Evolutionary conservation across 2,888 invertebrate genomes (phyloP).

Genomic region (Protophormia terraenovae): DNA sequence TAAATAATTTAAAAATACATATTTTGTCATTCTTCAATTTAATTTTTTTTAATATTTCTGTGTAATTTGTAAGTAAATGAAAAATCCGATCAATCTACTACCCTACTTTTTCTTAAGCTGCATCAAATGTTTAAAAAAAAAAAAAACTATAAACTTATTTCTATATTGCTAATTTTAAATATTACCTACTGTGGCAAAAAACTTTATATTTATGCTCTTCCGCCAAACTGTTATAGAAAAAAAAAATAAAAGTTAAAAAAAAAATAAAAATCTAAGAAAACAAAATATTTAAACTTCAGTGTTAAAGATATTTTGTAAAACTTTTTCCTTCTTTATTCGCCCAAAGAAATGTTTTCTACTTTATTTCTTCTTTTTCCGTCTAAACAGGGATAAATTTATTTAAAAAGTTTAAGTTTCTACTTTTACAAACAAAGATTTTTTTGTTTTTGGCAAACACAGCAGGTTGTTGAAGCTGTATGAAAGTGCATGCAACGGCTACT

Average conservation of each 20-base stretch:
- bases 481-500: constrained; percentile 26
- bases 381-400: constrained; percentile 55
- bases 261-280: constrained; percentile 19
- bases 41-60: too few relatives aligned
- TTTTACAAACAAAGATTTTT: constrained; percentile 43
- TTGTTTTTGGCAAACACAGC: constrained; percentile 47
- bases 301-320: constrained; percentile 53
- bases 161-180: constrained; percentile 29
- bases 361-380: constrained; percentile 30
- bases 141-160: not conserved
- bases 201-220: constrained; percentile 14
- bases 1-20: too few relatives aligned
- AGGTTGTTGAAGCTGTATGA: constrained; percentile 36
- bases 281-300: constrained; percentile 26
- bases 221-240: constrained; percentile 3
- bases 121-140: not conserved
- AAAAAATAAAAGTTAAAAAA: too few relatives aligned
- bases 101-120: too few relatives aligned
- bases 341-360: constrained; percentile 39
- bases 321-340: constrained; percentile 35
- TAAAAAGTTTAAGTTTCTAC: constrained; percentile 57
- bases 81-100: too few relatives aligned
- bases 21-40: not conserved
- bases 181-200: constrained; percentile 23
- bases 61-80: too few relatives aligned